phyloP scores from a whole-genome alignment of 1,140 invertebrate genomes.

The Metopolophium dirhodum region DNA sequence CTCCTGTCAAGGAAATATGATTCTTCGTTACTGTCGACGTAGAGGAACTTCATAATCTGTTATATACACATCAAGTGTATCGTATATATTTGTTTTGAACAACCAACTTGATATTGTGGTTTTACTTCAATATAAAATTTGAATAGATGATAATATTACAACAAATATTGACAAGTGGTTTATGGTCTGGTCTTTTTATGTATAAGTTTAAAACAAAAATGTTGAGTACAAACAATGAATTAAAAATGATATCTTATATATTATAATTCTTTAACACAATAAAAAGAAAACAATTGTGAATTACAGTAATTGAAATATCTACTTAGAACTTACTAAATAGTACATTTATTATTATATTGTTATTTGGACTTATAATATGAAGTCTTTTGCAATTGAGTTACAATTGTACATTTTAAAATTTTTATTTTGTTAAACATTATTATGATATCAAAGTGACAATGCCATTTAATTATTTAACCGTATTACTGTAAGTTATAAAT shows the following conservation, averaged over 20 bases:
- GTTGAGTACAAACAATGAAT: neutral
- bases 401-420: too few species aligned
- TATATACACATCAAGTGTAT: neutral
- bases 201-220: neutral
- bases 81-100: neutral
- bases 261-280: neutral
- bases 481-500: too few species aligned
- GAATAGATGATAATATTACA: neutral
- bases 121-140: neutral
- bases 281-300: neutral
- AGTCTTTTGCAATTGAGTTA: too few species aligned
- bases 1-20: neutral
- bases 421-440: too few species aligned
- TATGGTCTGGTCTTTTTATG: neutral
- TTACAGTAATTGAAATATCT: too few species aligned
- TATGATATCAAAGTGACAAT: too few species aligned
- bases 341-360: neutral
- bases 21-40: slow-evolving; percentile 11
- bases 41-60: neutral
- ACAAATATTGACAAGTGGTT: neutral
- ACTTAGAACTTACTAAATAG: too few species aligned
- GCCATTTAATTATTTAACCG: too few species aligned
- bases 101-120: neutral
- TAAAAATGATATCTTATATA: neutral
- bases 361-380: neutral